Evolutionary conservation across 2,113 vertebrate genomes (phyloP).

Genomic region (Rousettus leschenaultii): DNA sequence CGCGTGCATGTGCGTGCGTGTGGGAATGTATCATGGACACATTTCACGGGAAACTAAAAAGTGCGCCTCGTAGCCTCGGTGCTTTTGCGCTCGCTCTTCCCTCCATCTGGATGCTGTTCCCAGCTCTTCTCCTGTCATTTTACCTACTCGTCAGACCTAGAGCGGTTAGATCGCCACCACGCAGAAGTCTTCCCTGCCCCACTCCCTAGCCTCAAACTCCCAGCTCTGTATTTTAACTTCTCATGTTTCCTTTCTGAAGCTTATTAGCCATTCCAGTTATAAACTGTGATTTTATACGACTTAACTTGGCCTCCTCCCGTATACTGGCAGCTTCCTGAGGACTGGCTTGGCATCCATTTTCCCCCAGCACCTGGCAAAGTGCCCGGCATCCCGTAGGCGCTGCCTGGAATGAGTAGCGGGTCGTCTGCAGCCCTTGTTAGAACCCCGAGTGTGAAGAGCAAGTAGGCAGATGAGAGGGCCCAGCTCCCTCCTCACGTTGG

Average conservation of each 20-base stretch:
- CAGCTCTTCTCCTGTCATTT: background rate
- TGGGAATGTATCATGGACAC: no score
- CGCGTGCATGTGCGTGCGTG: fast-evolving
- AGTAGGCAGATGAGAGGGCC: background rate
- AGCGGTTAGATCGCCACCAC: background rate
- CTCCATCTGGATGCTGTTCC: background rate
- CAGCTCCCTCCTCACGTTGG: background rate
- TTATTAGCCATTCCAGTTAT: background rate
- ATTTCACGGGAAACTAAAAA: background rate
- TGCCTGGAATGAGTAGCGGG: background rate
- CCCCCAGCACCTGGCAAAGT: background rate
- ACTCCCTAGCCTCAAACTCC: background rate
- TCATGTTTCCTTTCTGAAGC: background rate
- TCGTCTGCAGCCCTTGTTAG: background rate
- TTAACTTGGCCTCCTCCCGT: background rate
- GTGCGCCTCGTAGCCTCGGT: background rate
- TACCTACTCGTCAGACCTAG: background rate
- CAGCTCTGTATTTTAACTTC: background rate
- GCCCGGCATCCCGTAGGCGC: background rate
- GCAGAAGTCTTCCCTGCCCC: background rate
- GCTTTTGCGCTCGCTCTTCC: background rate
- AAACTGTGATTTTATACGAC: background rate
- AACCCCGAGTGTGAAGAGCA: background rate
- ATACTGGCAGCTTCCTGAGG: background rate
- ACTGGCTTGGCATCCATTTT: background rate